Base-by-base conservation (phyloP, 2,113 vertebrate genomes). In the Grus americana region DNA sequence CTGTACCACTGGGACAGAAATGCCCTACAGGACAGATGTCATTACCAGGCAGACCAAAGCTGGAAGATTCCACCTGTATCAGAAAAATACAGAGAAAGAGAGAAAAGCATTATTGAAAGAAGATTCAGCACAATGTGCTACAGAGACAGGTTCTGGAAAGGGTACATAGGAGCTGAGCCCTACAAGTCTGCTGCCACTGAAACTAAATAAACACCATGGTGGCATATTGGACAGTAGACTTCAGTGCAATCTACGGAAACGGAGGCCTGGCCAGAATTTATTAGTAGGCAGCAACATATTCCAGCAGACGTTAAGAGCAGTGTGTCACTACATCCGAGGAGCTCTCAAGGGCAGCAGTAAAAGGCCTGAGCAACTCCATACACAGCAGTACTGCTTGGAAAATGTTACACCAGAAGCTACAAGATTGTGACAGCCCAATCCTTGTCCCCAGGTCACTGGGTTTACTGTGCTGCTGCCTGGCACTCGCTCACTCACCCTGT, bases 1-100 rank as follows among this genome's bases (percentile, higher is more conserved):
- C 86, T 1, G 97, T 98, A 46, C 99, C 99, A 40, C 85, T 47
- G 16, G 99, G 99, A 74, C 99, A 99, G 97, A 98, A 99, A 94
- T 99, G 98, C 10, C 99, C 99, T 32, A 95, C 55, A 2, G 98
- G 99, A 76, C 99, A 99, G 94, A 99, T 90, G 73, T 97, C 96
- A 88, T 98, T 99, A 88, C 95, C 96, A 63, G 96, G 92, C 46
- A 89, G 93, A 89, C 65, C 95, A 49, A 83, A 44, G 65, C 91
- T 80, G 29, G 95, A 96, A 97, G 88, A 97, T 46, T 99, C 98
- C 54, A 98, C 97, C 99, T 99, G 80, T n/a, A 7, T 5, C 21
- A 27, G 40, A 59, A 44, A 62, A 88, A 76, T 2, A 59, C 5
- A 63, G 20, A 78, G 71, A 38, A 8, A 88, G 47, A 88, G 29